Percentiles rank a stretch among this genome's conserved stretches.
Conservation (phyloP, 2,113 vertebrate species). For the Corynorhinus townsendii region DNA sequence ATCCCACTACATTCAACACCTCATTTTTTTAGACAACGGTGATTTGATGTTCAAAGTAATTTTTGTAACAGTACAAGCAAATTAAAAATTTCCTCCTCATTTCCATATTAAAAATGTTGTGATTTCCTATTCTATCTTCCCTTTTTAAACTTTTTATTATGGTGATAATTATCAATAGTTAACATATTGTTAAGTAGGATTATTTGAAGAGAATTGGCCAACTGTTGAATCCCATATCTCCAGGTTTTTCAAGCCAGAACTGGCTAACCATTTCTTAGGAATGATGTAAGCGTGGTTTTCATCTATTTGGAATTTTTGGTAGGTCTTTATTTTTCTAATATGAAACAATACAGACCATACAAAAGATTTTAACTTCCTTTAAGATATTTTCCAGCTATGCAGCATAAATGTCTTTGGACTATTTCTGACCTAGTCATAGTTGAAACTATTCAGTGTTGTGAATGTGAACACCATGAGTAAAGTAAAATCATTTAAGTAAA, state of each 20-base stretch:
- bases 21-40: background rate
- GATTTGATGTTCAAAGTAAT: background rate
- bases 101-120: background rate
- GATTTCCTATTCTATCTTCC: background rate
- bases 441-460: background rate
- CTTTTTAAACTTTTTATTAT: background rate
- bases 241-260: background rate
- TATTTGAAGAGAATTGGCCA: background rate
- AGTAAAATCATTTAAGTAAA: slow-evolving; percentile 1
- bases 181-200: background rate
- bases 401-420: background rate
- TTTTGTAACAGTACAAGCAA: background rate
- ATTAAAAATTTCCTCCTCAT: background rate
- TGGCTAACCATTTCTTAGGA: background rate
- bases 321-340: background rate
- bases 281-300: background rate
- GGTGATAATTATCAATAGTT: background rate
- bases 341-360: background rate
- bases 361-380: background rate
- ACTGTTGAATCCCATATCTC: background rate
- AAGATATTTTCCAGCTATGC: background rate
- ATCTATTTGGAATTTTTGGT: background rate
- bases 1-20: background rate
- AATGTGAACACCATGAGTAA: background rate
- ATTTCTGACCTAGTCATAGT: background rate